phyloP scores from a whole-genome alignment of 2,113 vertebrate genomes.

The Serinus canaria region DNA sequence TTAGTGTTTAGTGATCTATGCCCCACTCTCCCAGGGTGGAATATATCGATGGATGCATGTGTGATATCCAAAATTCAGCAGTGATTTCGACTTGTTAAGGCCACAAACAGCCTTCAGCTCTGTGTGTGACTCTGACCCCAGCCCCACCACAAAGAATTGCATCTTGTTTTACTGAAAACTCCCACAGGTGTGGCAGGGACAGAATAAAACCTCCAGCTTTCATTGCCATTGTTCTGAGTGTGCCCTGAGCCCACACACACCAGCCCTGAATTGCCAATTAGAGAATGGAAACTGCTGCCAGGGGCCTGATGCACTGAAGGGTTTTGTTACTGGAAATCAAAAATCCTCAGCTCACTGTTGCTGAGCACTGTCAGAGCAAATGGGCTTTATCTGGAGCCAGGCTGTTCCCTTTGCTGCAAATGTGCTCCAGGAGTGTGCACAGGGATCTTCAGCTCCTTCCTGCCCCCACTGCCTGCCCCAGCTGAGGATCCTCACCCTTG shows the following conservation, averaged over 20 bases:
- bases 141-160: background rate
- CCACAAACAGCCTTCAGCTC: background rate
- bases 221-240: background rate
- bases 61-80: background rate
- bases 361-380: background rate
- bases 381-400: background rate
- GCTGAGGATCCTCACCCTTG: background rate
- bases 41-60: background rate
- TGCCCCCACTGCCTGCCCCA: background rate
- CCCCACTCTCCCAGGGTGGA: slow-evolving; percentile 1
- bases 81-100: background rate
- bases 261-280: background rate
- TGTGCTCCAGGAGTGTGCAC: background rate
- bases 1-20: background rate
- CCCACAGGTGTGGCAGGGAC: background rate
- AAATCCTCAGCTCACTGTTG: background rate
- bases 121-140: background rate
- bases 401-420: background rate
- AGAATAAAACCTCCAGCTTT: background rate
- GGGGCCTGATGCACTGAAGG: background rate
- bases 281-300: background rate
- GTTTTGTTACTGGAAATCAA: background rate
- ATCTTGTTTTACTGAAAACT: background rate
- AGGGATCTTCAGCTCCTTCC: background rate
- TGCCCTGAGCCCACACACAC: background rate